Evolutionary conservation across 2,888 invertebrate genomes (phyloP).

Genomic region (Ormyrus labotus): DNA sequence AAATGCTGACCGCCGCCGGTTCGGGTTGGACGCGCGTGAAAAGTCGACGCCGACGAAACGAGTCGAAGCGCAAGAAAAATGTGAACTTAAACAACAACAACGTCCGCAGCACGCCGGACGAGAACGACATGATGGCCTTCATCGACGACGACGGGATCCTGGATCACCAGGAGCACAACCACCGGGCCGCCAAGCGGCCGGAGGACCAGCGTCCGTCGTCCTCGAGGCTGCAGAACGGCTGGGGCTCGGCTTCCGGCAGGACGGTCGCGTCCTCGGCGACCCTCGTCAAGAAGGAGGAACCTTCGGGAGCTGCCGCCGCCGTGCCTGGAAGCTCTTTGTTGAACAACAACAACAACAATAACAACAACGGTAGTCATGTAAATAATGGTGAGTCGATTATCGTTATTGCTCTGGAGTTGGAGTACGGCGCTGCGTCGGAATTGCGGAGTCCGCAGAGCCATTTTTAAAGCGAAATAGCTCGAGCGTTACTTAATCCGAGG

Average conservation of each 20-base stretch:
- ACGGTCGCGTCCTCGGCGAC: slow-evolving; percentile 38
- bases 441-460: too few relatives aligned
- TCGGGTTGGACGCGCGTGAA: too few relatives aligned
- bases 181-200: background rate
- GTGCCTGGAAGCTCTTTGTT: slow-evolving; percentile 60
- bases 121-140: slow-evolving; percentile 86
- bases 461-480: too few relatives aligned
- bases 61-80: background rate
- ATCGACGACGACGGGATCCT: slow-evolving; percentile 85
- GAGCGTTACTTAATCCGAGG: too few relatives aligned
- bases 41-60: background rate
- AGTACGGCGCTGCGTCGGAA: too few relatives aligned
- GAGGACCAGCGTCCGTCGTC: background rate
- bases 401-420: too few relatives aligned
- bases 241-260: slow-evolving; percentile 75
- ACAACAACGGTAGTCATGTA: slow-evolving; percentile 68
- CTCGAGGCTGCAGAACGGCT: slow-evolving; percentile 77
- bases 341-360: slow-evolving; percentile 74
- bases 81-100: background rate
- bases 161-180: slow-evolving; percentile 65
- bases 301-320: background rate
- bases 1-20: too few relatives aligned
- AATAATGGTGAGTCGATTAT: slow-evolving; percentile 64
- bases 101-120: slow-evolving; percentile 78
- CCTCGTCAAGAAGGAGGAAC: slow-evolving; percentile 48